phyloP scores from a whole-genome alignment of 2,888 invertebrate genomes.

The Lasius platythorax region DNA sequence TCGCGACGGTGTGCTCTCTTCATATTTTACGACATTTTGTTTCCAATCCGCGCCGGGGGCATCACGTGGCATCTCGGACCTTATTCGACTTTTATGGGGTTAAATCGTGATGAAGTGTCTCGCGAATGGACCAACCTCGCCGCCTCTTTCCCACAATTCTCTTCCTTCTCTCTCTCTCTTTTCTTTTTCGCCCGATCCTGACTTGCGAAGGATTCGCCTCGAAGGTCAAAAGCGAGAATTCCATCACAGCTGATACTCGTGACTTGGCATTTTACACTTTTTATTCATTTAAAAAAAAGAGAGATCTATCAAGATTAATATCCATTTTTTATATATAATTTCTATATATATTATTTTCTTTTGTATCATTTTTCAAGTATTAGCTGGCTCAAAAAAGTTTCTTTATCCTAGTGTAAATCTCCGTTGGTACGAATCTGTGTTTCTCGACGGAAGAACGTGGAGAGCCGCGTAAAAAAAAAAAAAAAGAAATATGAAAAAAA shows the following conservation, averaged over 20 bases:
- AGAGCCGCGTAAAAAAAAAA: background rate
- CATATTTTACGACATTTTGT: conserved; percentile 84
- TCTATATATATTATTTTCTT: background rate
- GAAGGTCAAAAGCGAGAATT: background rate
- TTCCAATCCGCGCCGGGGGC: conserved; percentile 78
- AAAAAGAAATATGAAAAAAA: background rate
- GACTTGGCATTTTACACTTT: background rate
- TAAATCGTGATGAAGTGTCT: conserved; percentile 79
- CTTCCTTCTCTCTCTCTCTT: conserved; percentile 66
- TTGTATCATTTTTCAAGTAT: background rate
- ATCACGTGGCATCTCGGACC: conserved; percentile 72
- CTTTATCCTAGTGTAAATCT: background rate
- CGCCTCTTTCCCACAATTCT: conserved; percentile 56
- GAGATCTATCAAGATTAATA: background rate
- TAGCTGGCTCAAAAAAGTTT: background rate
- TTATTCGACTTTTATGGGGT: conserved; percentile 80
- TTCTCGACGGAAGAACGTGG: background rate
- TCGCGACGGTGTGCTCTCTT: conserved; percentile 38
- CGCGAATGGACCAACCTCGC: conserved; percentile 67
- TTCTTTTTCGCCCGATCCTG: conserved; percentile 71
- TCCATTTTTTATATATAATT: background rate
- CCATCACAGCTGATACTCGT: background rate
- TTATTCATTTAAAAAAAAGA: background rate
- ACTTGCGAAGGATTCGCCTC: conserved; percentile 58
- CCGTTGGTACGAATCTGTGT: background rate